These are phyloP conservation scores for Stichopus chloronotus DNA, from an alignment of 35 echinoderm and acorn worm genomes.

Conservation along the genomic window DNA sequence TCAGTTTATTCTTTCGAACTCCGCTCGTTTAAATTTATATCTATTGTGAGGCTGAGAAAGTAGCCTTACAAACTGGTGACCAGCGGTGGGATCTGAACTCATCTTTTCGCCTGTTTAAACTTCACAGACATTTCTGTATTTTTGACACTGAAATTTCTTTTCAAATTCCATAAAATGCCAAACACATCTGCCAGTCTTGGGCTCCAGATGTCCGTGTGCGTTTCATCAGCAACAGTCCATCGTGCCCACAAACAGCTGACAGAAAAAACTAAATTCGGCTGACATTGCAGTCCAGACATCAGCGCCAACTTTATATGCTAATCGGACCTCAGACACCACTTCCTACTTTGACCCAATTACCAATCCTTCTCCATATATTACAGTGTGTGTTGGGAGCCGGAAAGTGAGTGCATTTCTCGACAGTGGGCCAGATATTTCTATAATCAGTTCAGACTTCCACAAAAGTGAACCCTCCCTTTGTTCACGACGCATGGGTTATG, in stretches of 20 bases:
- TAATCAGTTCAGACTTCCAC: background rate
- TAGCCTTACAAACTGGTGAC: background rate
- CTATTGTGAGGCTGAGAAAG: background rate
- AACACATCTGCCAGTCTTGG: background rate
- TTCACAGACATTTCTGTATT: background rate
- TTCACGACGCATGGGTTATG: background rate
- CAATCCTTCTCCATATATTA: background rate
- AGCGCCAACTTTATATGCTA: background rate
- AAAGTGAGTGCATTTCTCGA: background rate
- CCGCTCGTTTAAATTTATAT: too few relatives aligned
- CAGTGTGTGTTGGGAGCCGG: background rate
- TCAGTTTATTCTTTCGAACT: too few relatives aligned
- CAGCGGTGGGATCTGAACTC: background rate
- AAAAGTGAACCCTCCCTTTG: slow-evolving; percentile 10
- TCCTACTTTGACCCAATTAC: background rate
- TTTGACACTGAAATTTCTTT: background rate
- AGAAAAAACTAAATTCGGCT: background rate
- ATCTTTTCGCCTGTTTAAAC: background rate
- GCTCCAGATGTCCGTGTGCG: background rate
- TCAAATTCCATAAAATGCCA: background rate
- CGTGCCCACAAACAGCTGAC: background rate
- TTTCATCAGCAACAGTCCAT: too few relatives aligned
- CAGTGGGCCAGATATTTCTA: background rate
- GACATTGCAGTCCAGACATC: background rate
- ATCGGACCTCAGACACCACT: background rate